phyloP scores from a whole-genome alignment of 2,888 invertebrate species.

The Limnephilus auricula region DNA sequence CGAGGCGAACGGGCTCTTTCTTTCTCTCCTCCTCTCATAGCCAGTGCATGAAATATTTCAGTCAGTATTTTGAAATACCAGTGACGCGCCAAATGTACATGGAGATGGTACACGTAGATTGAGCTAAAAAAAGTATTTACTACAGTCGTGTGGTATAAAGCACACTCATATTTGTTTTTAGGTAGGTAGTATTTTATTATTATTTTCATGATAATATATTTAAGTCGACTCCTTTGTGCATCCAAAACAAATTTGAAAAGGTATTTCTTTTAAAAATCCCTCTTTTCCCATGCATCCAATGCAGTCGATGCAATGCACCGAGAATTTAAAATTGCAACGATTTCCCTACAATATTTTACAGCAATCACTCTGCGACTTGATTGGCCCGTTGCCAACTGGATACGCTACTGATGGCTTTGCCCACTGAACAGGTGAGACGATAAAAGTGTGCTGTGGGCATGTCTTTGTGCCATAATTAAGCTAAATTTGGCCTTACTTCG shows the following conservation, averaged over 20 bases:
- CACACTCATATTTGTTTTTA: too few species aligned
- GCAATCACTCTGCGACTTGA: constrained; percentile 53
- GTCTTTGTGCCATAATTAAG: not conserved
- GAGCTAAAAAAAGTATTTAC: too few species aligned
- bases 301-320: constrained; percentile 35
- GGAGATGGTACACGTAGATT: too few species aligned
- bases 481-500: not conserved
- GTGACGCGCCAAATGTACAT: too few species aligned
- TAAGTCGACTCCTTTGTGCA: not conserved
- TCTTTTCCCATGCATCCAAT: not conserved
- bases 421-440: not conserved
- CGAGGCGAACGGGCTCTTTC: too few species aligned
- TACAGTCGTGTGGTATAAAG: too few species aligned
- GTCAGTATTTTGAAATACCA: too few species aligned
- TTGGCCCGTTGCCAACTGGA: constrained; percentile 48
- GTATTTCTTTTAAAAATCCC: not conserved
- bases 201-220: too few species aligned
- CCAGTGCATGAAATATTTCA: too few species aligned
- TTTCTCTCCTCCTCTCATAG: too few species aligned
- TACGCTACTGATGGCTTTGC: constrained; percentile 22
- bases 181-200: too few species aligned
- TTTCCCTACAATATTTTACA: constrained; percentile 49
- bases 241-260: not conserved
- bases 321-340: constrained; percentile 51
- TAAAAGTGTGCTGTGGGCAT: not conserved